These are phyloP conservation scores for Bovichtus diacanthus DNA, from an alignment of 2,797 vertebrate species.

Conservation along the genomic window DNA sequence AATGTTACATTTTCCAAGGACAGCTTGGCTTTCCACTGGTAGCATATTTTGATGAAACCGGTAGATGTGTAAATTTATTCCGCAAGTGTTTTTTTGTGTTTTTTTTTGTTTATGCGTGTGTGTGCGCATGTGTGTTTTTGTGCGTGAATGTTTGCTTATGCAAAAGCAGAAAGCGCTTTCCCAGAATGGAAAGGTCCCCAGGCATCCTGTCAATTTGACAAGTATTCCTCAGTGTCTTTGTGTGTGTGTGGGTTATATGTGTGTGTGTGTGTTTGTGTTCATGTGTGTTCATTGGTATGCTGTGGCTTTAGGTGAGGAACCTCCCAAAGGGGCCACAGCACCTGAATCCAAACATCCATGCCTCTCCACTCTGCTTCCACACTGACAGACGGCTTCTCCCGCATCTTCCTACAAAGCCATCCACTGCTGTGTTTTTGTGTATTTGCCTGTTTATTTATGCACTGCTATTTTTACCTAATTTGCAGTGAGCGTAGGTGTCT, in stretches of 20 bases:
- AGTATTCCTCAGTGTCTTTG: slow-evolving; percentile 31
- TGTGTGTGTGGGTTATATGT: slow-evolving; percentile 1
- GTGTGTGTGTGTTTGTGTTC: not conserved
- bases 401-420: not conserved
- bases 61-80: not conserved
- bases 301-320: slow-evolving; percentile 29
- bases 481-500: not conserved
- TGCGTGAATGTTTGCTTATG: too few species aligned
- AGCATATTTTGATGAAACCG: slow-evolving; percentile 1
- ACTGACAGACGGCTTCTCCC: not conserved
- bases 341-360: slow-evolving; percentile 21
- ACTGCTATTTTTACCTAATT: slow-evolving; percentile 20
- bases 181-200: slow-evolving; percentile 23
- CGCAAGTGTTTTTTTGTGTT: not conserved
- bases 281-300: slow-evolving; percentile 44
- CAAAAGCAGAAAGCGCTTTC: not conserved
- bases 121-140: too few species aligned
- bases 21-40: not conserved
- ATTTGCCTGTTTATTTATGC: slow-evolving; percentile 14
- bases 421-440: not conserved
- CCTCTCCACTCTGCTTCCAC: not conserved
- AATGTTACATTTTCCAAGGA: slow-evolving; percentile 31
- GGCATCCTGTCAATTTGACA: slow-evolving; percentile 46
- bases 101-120: too few species aligned
- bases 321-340: slow-evolving; percentile 5